Evolutionary conservation across 1,140 invertebrate genomes (phyloP).

Genomic region (Andrena cerasifolii): DNA sequence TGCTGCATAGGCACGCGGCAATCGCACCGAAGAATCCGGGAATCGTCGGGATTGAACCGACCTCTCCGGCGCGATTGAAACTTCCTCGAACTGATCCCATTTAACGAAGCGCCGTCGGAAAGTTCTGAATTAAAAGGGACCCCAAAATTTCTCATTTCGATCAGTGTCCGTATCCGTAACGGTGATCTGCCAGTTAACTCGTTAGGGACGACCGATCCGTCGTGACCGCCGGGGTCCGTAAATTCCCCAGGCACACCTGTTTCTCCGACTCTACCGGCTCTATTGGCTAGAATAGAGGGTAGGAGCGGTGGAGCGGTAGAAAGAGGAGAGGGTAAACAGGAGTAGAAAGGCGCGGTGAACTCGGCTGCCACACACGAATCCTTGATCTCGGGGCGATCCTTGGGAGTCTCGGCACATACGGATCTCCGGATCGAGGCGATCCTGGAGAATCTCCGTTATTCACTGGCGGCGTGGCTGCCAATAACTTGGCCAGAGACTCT

Average conservation of each 20-base stretch:
- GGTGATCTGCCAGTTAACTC: constrained; percentile 40
- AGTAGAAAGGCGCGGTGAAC: constrained; percentile 34
- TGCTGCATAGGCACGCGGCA: neutral
- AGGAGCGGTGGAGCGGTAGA: neutral
- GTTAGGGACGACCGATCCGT: constrained; percentile 19
- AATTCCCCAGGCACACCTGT: constrained; percentile 47
- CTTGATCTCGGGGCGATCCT: constrained; percentile 31
- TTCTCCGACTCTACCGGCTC: neutral
- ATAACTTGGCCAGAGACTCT: constrained; percentile 54
- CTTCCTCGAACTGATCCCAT: constrained; percentile 1
- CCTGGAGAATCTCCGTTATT: constrained; percentile 60
- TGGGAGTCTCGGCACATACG: constrained; percentile 39
- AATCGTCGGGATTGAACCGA: neutral
- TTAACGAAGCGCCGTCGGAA: neutral
- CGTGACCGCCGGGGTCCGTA: constrained; percentile 50
- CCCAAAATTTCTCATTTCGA: neutral
- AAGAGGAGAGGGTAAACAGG: constrained; percentile 26
- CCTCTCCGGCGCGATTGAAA: constrained; percentile 2
- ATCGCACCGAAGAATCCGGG: neutral
- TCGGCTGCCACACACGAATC: constrained; percentile 14
- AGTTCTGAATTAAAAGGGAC: neutral
- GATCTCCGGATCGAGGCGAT: constrained; percentile 23
- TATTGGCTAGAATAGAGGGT: constrained; percentile 19
- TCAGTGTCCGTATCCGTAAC: neutral
- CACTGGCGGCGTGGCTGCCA: constrained; percentile 56